Base-by-base conservation (phyloP, 2,797 vertebrate species). In the Argya squamiceps region DNA sequence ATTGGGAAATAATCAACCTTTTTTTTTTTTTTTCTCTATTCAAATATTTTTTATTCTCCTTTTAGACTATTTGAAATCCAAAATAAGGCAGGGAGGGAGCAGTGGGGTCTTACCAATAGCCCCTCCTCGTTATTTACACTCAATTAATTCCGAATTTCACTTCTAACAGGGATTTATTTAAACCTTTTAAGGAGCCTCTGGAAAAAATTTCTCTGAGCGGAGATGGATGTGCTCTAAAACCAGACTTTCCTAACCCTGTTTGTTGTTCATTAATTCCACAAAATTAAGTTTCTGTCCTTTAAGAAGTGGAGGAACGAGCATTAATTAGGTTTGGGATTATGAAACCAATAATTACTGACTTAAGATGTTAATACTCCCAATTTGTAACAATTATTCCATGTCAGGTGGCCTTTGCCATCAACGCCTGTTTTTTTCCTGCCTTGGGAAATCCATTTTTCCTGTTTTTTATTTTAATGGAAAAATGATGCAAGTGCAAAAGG, bases 261-360 rank as follows among this genome's bases (percentile, higher is more conserved):
- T 58, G 24, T 12, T 81, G 27, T 75, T 70, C 59, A 11, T 70
- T 77, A 43, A 69, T 56, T 81, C 15, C 56, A 44, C 9, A 34
- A 70, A 84, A 84, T 83, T 44, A 53, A 59, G 32, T 74, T 92
- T 70, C 4, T 39, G 60, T 63, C 29, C 58, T 80, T 60, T 55
- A 52, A 69, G 46, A 70, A 77, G 63, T 7, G 36, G 62, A 63
- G 49, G 53, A 73, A 58, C 5, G 4, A 74, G 46, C 37, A 22
- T 74, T 81, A 68, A 83, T 88, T 84, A 68, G 29, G 47, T 86
- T 63, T 76, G 69, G 65, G 56, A 44, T 93, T 81, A 77, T 60
- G 19, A 71, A 90, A 27, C 23, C 32, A 60, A n/a, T 65, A 94
- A 94, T 79, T 69, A 50, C 68, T 90, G 62, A 73, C 7, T 89